Conservation (phyloP, 2,113 vertebrate species). For the Eira barbara region DNA sequence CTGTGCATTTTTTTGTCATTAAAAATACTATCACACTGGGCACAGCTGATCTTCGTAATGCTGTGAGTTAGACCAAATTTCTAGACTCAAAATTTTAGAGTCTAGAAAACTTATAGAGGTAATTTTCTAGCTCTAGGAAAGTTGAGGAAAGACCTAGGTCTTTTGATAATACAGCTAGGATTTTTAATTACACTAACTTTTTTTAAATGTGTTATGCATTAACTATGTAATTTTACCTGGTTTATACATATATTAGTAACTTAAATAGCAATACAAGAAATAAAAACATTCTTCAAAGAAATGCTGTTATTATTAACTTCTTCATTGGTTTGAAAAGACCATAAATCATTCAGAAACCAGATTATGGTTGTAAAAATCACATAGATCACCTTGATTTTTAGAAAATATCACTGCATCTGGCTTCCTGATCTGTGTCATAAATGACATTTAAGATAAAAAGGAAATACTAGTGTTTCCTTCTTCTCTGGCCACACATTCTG, state of each 20-base stretch:
- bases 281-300: neutral
- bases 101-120: neutral
- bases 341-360: neutral
- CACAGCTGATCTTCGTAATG: neutral
- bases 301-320: neutral
- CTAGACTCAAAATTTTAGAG: neutral
- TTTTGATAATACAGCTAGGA: neutral
- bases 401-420: neutral
- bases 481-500: neutral
- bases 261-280: neutral
- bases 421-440: neutral
- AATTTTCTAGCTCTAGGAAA: neutral
- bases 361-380: slow-evolving; percentile 35
- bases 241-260: neutral
- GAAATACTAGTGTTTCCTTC: neutral
- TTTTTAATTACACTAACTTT: neutral
- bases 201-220: neutral
- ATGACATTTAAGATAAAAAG: neutral
- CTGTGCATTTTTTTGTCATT: neutral
- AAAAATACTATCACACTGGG: neutral
- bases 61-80: neutral
- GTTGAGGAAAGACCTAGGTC: neutral
- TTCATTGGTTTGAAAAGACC: neutral
- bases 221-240: neutral
- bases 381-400: slow-evolving; percentile 2